Conservation (phyloP, 2,113 vertebrate species). For the Peromyscus californicus region DNA sequence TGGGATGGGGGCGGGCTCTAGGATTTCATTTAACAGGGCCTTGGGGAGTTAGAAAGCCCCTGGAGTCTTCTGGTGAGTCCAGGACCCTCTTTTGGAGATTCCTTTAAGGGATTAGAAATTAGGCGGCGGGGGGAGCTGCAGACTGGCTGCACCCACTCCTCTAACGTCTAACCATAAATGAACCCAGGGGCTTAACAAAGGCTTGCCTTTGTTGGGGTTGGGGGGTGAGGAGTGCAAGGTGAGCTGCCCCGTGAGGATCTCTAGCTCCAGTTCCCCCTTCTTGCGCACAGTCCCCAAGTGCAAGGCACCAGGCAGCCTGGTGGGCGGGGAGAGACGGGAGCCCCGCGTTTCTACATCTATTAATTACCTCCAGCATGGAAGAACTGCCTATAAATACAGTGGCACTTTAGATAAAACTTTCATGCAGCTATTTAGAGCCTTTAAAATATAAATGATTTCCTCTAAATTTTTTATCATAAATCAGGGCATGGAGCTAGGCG, state of each 20-base stretch:
- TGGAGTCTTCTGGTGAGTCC: background rate
- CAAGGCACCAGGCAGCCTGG: slow-evolving; percentile 63
- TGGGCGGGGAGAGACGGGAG: slow-evolving; percentile 72
- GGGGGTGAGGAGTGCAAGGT: accelerated
- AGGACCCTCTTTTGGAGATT: background rate
- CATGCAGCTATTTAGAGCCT: slow-evolving; percentile 93
- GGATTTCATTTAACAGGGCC: background rate
- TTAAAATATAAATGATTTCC: slow-evolving; percentile 95
- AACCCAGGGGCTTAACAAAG: background rate
- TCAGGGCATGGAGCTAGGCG: slow-evolving; percentile 87
- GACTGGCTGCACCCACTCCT: background rate
- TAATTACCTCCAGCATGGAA: slow-evolving; percentile 90
- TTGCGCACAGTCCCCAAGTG: background rate
- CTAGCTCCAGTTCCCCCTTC: background rate
- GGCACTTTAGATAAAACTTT: slow-evolving; percentile 93
- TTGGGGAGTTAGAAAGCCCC: accelerated
- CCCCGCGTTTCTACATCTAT: slow-evolving; percentile 89
- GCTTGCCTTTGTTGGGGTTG: background rate
- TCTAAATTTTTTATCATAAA: slow-evolving; percentile 95
- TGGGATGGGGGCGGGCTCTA: accelerated
- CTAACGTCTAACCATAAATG: background rate
- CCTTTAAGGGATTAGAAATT: background rate
- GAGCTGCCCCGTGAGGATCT: accelerated
- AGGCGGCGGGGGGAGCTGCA: background rate
- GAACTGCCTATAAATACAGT: slow-evolving; percentile 88